phyloP scores from a whole-genome alignment of 2,888 invertebrate genomes.

The Cataglyphis albicans region DNA sequence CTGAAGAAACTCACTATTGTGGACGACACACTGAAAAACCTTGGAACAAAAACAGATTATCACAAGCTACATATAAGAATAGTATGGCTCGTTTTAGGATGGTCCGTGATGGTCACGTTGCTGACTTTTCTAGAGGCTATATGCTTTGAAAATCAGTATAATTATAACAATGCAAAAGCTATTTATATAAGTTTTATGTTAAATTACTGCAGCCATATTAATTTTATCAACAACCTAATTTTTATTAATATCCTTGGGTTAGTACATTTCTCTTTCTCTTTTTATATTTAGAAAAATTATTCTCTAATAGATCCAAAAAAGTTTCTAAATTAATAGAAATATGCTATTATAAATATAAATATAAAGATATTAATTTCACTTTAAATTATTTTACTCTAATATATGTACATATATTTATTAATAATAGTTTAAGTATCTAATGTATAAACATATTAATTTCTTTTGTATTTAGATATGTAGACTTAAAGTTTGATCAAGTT shows the following conservation, averaged over 20 bases:
- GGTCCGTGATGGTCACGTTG: not conserved
- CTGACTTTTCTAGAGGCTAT: not conserved
- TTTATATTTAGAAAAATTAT: not conserved
- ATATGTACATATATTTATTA: not conserved
- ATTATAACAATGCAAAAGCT: not conserved
- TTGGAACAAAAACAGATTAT: constrained; percentile 13
- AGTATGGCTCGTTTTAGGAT: not conserved
- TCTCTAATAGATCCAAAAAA: too few species aligned
- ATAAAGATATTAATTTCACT: not conserved
- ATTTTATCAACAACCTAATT: not conserved
- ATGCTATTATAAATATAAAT: not conserved
- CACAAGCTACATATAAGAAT: not conserved
- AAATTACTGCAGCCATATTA: not conserved
- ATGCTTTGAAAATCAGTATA: not conserved
- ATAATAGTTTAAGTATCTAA: not conserved
- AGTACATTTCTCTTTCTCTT: not conserved
- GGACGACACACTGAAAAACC: not conserved
- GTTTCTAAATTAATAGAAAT: not conserved
- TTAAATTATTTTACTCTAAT: not conserved
- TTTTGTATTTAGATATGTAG: constrained; percentile 16
- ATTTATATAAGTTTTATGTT: not conserved
- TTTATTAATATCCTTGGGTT: not conserved
- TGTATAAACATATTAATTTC: not conserved
- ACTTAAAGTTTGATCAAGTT: constrained; percentile 24
- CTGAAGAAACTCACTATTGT: constrained; percentile 11